Evolutionary conservation across 2,113 vertebrate genomes (phyloP).

Genomic region (Otis tarda): DNA sequence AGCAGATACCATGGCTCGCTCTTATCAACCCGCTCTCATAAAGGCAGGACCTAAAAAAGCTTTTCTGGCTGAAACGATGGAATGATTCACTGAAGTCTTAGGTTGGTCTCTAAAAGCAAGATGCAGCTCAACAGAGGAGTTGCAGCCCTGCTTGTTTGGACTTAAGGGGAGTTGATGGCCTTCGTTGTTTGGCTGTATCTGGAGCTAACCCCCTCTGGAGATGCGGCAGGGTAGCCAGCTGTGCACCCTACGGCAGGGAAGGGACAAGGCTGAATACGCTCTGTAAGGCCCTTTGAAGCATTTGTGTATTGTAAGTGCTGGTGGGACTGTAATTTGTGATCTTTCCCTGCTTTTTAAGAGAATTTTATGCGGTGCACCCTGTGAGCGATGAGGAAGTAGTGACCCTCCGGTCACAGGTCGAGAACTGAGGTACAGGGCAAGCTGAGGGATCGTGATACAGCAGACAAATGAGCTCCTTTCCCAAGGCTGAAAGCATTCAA

Average conservation of each 20-base stretch:
- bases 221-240: not conserved
- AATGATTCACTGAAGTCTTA: not conserved
- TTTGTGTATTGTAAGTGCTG: not conserved
- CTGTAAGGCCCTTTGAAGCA: not conserved
- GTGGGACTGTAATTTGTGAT: not conserved
- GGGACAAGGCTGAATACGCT: not conserved
- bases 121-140: not conserved
- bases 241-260: not conserved
- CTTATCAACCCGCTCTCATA: not conserved
- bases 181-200: not conserved
- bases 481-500: not conserved
- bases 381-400: not conserved
- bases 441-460: not conserved
- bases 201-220: not conserved
- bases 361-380: not conserved
- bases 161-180: not conserved
- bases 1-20: not conserved
- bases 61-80: not conserved
- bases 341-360: not conserved
- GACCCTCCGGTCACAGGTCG: accelerated
- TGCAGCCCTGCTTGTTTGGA: not conserved
- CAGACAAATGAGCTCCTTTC: not conserved
- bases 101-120: not conserved
- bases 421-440: not conserved
- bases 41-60: not conserved